phyloP scores from a whole-genome alignment of 2,113 vertebrate genomes.

The Apaloderma vittatum region DNA sequence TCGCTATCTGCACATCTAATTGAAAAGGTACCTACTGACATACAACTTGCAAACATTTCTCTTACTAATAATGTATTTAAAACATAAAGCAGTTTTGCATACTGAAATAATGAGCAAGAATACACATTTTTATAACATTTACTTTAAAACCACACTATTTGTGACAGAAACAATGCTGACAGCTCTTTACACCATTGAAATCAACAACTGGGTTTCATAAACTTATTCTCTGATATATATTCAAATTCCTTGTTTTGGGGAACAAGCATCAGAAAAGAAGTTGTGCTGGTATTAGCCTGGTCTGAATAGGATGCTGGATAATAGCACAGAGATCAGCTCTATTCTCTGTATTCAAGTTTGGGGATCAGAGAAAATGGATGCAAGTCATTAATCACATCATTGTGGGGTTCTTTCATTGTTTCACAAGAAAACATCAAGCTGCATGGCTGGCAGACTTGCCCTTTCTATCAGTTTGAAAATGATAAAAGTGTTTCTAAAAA shows the following conservation, averaged over 20 bases:
- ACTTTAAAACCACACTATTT: neutral
- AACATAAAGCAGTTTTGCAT: neutral
- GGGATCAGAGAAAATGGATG: slow-evolving; percentile 57
- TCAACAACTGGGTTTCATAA: slow-evolving; percentile 54
- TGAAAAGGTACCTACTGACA: neutral
- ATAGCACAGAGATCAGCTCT: neutral
- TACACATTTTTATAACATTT: neutral
- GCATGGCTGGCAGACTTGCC: neutral
- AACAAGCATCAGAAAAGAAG: slow-evolving; percentile 30
- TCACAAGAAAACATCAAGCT: slow-evolving; percentile 37
- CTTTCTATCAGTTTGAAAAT: slow-evolving; percentile 57
- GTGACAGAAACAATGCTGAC: slow-evolving; percentile 13
- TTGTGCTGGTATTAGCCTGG: slow-evolving; percentile 56
- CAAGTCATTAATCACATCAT: slow-evolving; percentile 62
- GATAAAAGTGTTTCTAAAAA: slow-evolving; percentile 74
- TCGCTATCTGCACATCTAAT: neutral
- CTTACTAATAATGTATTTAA: neutral
- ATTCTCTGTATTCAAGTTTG: slow-evolving; percentile 41
- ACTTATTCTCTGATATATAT: slow-evolving; percentile 51
- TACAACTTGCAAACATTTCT: neutral
- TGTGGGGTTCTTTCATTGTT: slow-evolving; percentile 47
- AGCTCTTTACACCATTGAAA: neutral
- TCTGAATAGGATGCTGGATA: slow-evolving; percentile 57
- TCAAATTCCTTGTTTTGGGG: slow-evolving; percentile 47
- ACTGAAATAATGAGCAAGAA: neutral